A percentile compares a stretch with the other conserved stretches of the same genome.
These are phyloP conservation scores for Vultur gryphus DNA, from an alignment of 2,797 vertebrate genomes.

Conservation along the genomic window DNA sequence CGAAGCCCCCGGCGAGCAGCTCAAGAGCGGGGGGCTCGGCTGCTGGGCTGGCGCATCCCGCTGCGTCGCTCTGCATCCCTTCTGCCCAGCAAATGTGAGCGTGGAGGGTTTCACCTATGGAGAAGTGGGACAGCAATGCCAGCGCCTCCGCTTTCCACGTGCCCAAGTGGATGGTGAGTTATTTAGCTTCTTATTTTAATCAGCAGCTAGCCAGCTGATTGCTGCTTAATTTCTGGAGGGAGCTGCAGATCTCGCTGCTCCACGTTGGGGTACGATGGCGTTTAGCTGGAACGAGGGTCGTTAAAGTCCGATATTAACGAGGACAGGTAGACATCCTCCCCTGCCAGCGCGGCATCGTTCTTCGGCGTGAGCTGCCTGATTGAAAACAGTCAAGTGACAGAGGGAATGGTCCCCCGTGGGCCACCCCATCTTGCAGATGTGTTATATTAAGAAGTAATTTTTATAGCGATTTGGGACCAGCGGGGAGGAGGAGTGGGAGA, in stretches of 20 bases:
- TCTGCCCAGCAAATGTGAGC: neutral
- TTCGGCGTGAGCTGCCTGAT: accelerated
- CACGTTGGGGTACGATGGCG: accelerated
- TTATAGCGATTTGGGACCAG: neutral
- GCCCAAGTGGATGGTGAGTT: constrained; percentile 83
- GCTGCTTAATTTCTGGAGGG: neutral
- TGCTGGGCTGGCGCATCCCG: neutral
- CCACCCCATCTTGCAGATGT: neutral
- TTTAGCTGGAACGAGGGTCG: neutral
- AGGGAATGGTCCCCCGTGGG: neutral
- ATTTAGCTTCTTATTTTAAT: accelerated
- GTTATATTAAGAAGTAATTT: accelerated
- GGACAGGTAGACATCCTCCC: neutral
- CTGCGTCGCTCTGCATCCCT: neutral
- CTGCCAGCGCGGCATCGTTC: no score
- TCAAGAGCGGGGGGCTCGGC: neutral
- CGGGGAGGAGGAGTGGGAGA: neutral
- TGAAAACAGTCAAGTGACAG: accelerated
- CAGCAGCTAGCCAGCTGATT: neutral
- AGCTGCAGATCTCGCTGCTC: accelerated
- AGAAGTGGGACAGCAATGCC: constrained; percentile 62
- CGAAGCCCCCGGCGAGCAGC: neutral
- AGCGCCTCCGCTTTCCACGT: constrained; percentile 72
- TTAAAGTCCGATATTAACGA: neutral
- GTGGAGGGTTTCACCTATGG: constrained; percentile 3